Evolutionary conservation across 2,797 vertebrate species (phyloP).

Genomic region (Dipus sagitta): DNA sequence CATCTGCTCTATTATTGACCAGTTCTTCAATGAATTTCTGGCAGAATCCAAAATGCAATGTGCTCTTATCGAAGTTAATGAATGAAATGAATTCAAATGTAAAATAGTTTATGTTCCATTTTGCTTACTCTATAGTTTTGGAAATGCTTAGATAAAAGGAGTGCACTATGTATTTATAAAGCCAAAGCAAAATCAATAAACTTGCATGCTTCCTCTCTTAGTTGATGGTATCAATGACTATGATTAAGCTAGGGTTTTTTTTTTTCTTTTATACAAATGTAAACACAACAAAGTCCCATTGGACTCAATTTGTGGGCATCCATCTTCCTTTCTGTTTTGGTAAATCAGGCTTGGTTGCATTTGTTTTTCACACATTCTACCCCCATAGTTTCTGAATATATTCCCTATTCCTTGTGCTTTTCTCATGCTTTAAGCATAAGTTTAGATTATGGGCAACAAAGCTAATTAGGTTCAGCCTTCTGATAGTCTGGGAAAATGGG

Average conservation of each 20-base stretch:
- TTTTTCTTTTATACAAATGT: slow-evolving; percentile 49
- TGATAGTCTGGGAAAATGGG: not conserved
- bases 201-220: slow-evolving; percentile 34
- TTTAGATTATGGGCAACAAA: not conserved
- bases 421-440: not conserved
- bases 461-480: slow-evolving; percentile 13
- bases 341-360: slow-evolving; percentile 20
- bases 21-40: slow-evolving; percentile 45
- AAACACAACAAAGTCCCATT: slow-evolving; percentile 3
- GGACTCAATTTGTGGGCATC: not conserved
- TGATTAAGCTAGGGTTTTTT: slow-evolving; percentile 35
- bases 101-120: slow-evolving; percentile 59
- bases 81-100: slow-evolving; percentile 66
- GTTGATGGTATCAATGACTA: slow-evolving; percentile 39
- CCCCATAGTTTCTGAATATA: not conserved
- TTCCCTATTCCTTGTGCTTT: not conserved
- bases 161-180: slow-evolving; percentile 53
- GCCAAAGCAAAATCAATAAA: slow-evolving; percentile 65
- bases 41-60: slow-evolving; percentile 39
- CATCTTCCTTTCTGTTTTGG: not conserved
- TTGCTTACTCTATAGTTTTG: slow-evolving; percentile 65
- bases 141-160: slow-evolving; percentile 68
- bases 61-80: slow-evolving; percentile 62
- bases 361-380: not conserved
- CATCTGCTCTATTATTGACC: slow-evolving; percentile 24